phyloP scores from a whole-genome alignment of 1,140 invertebrate species.

The Eciton burchellii region DNA sequence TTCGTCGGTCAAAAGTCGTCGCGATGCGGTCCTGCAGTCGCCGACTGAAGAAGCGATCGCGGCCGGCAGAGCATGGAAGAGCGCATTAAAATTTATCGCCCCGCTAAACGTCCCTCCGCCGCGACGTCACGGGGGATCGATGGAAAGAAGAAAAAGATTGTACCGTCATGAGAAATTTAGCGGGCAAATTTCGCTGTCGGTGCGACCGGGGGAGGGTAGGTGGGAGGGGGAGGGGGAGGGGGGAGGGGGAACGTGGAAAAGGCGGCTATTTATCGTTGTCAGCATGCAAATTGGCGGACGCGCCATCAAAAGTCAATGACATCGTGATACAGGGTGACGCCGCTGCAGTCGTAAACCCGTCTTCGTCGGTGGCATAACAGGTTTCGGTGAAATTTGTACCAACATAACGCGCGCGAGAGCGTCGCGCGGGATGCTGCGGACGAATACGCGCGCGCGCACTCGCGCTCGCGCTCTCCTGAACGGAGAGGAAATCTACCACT shows the following conservation, averaged over 20 bases:
- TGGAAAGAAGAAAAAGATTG: too few relatives aligned
- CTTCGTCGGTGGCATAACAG: slow-evolving; percentile 72
- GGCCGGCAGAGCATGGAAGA: too few relatives aligned
- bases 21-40: too few relatives aligned
- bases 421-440: background rate
- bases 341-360: slow-evolving; percentile 72
- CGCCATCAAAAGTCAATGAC: slow-evolving; percentile 67
- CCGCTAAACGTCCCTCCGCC: too few relatives aligned
- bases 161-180: too few relatives aligned
- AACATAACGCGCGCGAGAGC: slow-evolving; percentile 49
- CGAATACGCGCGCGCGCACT: slow-evolving; percentile 35
- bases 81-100: too few relatives aligned
- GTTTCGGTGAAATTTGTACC: slow-evolving; percentile 74
- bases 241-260: slow-evolving; percentile 40
- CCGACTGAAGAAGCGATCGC: too few relatives aligned
- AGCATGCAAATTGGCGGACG: slow-evolving; percentile 65
- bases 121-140: too few relatives aligned
- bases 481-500: slow-evolving; percentile 72
- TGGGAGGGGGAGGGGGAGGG: too few relatives aligned
- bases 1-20: too few relatives aligned
- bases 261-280: slow-evolving; percentile 54
- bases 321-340: slow-evolving; percentile 61
- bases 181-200: background rate
- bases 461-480: slow-evolving; percentile 45
- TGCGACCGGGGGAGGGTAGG: too few relatives aligned